A percentile compares a stretch with the other conserved stretches of the same genome.
These are phyloP conservation scores for Neostethus bicornis DNA, from an alignment of 2,797 vertebrate genomes.

Conservation along the genomic window DNA sequence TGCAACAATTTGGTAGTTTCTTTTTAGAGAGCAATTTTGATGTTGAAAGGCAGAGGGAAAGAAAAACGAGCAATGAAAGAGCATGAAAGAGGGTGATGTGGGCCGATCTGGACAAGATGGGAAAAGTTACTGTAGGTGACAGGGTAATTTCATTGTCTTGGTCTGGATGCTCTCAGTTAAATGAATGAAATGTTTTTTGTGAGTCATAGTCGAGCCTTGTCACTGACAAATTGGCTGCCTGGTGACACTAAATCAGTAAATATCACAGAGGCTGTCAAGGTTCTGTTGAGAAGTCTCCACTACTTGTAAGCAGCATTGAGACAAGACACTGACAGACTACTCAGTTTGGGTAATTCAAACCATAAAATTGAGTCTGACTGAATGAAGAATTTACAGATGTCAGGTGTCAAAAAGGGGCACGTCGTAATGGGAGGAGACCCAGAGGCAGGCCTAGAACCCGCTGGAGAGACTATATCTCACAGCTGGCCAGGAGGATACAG, in stretches of 20 bases:
- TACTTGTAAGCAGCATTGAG: conserved; percentile 30
- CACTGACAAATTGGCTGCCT: conserved; percentile 11
- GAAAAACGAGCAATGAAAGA: conserved; percentile 12
- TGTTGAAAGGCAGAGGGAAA: conserved; percentile 5
- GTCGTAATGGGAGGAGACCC: too few species aligned
- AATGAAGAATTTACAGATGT: too few species aligned
- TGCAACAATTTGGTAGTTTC: conserved; percentile 29
- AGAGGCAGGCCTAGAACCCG: too few species aligned
- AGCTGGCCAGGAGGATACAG: too few species aligned
- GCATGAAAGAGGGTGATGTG: conserved; percentile 15
- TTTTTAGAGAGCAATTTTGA: conserved; percentile 25
- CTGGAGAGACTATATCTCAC: too few species aligned
- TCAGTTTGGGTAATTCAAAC: conserved; percentile 17
- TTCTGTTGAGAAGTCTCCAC: conserved; percentile 29
- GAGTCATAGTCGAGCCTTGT: conserved; percentile 25
- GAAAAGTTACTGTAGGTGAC: conserved; percentile 30
- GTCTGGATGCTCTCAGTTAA: conserved; percentile 31
- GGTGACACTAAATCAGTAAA: conserved; percentile 29
- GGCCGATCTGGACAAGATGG: conserved; percentile 3
- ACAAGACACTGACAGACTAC: conserved; percentile 26
- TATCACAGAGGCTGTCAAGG: conserved; percentile 37
- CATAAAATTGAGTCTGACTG: conserved; percentile 14
- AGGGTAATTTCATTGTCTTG: conserved; percentile 40
- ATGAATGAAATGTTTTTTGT: conserved; percentile 38
- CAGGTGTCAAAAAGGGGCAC: too few species aligned